These are phyloP conservation scores for Brachionus calyciflorus DNA, from an alignment of 1,140 invertebrate genomes.

Conservation along the genomic window DNA sequence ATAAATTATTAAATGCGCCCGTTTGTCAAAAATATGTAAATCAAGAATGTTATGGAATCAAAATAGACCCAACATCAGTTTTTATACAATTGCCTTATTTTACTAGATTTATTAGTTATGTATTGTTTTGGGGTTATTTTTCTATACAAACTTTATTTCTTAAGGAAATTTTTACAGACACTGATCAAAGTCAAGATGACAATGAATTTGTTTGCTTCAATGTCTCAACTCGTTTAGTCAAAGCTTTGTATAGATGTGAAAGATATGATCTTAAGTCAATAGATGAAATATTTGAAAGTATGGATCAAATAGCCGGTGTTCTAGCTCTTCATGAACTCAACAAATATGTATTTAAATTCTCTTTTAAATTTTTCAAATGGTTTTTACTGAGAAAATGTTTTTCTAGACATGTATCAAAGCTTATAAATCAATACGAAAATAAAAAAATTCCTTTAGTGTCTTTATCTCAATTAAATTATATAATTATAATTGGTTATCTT, in stretches of 20 bases:
- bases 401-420: background rate
- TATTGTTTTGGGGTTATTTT: constrained; percentile 45
- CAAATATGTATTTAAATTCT: background rate
- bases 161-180: constrained; percentile 24
- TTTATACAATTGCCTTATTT: constrained; percentile 37
- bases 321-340: constrained; percentile 16
- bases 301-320: constrained; percentile 33
- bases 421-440: background rate
- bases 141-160: constrained; percentile 35
- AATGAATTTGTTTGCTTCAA: constrained; percentile 24
- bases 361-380: background rate
- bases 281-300: constrained; percentile 31
- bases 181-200: background rate
- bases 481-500: constrained; percentile 1
- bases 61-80: constrained; percentile 4
- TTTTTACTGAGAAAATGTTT: background rate
- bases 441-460: constrained; percentile 13
- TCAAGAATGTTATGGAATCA: constrained; percentile 6
- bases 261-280: constrained; percentile 36
- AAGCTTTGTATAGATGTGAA: constrained; percentile 27
- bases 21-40: too few relatives aligned
- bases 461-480: constrained; percentile 27
- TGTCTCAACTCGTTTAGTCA: constrained; percentile 12
- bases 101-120: constrained; percentile 25
- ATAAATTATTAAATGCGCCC: too few relatives aligned